Percentiles rank a stretch among this genome's conserved stretches.
phyloP scores from a whole-genome alignment of 2,888 invertebrate genomes.

The Cyrtodaria siliqua region DNA sequence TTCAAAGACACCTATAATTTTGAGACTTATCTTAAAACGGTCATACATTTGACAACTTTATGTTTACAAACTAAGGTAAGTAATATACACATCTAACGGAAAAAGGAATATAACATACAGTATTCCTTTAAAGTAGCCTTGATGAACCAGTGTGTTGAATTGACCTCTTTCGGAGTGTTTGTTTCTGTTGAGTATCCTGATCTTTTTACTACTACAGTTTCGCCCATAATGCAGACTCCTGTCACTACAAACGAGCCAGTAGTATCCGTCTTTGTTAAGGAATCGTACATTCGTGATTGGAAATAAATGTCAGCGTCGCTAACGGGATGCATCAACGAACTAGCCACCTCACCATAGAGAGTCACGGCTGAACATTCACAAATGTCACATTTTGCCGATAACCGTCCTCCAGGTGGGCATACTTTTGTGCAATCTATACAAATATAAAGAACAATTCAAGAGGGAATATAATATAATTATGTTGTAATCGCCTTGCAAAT shows the following conservation, averaged over 20 bases:
- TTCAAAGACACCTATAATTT: no score
- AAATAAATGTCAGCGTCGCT: conserved; percentile 7
- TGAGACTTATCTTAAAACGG: no score
- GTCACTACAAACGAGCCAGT: conserved; percentile 6
- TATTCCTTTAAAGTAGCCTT: conserved; percentile 8
- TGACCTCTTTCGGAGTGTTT: neutral
- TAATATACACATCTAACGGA: no score
- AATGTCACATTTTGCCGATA: conserved; percentile 12
- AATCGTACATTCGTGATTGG: conserved; percentile 6
- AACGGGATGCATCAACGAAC: conserved; percentile 6
- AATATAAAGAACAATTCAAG: no score
- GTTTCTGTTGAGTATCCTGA: neutral
- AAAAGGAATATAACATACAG: neutral
- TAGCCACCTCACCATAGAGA: conserved; percentile 15
- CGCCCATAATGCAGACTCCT: conserved; percentile 18
- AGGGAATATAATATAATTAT: no score
- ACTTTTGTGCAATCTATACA: conserved; percentile 12
- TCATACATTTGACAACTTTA: no score
- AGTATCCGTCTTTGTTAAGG: neutral
- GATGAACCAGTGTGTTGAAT: conserved; percentile 18
- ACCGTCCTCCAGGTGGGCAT: conserved; percentile 22
- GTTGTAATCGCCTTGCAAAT: no score
- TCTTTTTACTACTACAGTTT: neutral
- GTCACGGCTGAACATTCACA: conserved; percentile 20
- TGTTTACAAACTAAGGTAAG: no score